These are phyloP conservation scores for Platorchestia sp. DNA, from an alignment of 1,140 invertebrate genomes.

Conservation along the genomic window DNA sequence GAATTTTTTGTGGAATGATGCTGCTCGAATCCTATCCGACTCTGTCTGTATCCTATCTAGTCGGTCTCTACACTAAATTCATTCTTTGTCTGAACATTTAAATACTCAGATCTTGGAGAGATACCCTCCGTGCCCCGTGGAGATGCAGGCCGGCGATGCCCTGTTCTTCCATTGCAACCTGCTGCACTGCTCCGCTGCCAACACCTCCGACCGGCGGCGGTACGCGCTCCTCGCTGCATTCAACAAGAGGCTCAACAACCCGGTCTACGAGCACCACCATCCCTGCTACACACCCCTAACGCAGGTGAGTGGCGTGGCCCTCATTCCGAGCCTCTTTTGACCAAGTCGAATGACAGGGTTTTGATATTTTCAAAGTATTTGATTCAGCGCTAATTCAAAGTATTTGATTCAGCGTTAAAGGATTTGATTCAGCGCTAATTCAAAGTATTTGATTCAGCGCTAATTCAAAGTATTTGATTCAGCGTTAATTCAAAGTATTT, in stretches of 20 bases:
- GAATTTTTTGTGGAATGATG: too few species aligned
- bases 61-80: too few species aligned
- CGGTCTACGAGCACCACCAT: constrained; percentile 64
- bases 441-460: neutral
- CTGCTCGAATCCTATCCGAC: too few species aligned
- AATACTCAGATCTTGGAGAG: constrained; percentile 55
- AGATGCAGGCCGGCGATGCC: constrained; percentile 65
- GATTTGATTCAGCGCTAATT: neutral
- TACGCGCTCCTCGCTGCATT: constrained; percentile 62
- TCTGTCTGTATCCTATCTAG: too few species aligned
- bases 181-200: constrained; percentile 63
- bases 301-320: constrained; percentile 21
- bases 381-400: too few species aligned
- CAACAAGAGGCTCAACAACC: constrained; percentile 64
- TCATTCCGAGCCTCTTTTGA: too few species aligned
- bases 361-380: neutral
- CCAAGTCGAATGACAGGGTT: too few species aligned
- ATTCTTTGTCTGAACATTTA: too few species aligned
- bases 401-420: too few species aligned
- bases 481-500: too few species aligned
- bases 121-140: constrained; percentile 58
- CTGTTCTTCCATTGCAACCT: constrained; percentile 67
- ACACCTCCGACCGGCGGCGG: constrained; percentile 61
- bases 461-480: too few species aligned
- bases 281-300: constrained; percentile 63